A percentile compares a stretch with the other conserved stretches of the same genome.
Evolutionary conservation across 2,113 vertebrate genomes (phyloP).

Genomic region (Pampusana beccarii): DNA sequence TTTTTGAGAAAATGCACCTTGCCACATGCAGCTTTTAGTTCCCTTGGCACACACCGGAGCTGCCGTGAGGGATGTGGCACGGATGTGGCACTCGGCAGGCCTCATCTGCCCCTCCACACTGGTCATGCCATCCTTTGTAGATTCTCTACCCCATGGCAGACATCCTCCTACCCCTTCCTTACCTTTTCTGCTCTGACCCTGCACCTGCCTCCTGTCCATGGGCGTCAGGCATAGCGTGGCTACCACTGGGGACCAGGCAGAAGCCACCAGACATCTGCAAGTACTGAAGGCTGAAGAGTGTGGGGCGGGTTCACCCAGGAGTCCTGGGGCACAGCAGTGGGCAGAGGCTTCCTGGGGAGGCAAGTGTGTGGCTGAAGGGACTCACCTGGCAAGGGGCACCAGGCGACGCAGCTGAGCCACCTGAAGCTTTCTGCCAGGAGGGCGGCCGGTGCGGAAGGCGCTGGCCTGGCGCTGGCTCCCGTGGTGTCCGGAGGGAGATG

Average conservation of each 20-base stretch:
- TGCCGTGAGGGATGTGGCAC: background rate
- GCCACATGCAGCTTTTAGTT: background rate
- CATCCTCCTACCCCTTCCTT: too few species aligned
- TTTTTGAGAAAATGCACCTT: background rate
- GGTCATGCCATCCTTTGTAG: background rate
- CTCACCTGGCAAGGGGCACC: background rate
- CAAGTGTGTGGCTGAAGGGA: background rate
- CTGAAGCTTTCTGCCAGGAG: background rate
- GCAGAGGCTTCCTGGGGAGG: background rate
- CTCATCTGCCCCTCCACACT: background rate
- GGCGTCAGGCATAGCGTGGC: background rate
- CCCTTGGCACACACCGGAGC: background rate
- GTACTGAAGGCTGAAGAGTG: background rate
- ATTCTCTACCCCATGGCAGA: background rate
- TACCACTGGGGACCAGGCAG: background rate
- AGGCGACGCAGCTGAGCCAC: background rate
- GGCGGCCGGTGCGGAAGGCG: too few species aligned
- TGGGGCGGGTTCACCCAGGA: background rate
- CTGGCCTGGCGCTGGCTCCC: background rate
- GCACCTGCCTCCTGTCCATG: background rate
- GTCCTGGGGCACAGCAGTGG: background rate
- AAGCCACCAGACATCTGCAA: background rate
- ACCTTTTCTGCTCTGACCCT: background rate
- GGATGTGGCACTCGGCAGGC: background rate
- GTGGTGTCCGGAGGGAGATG: background rate